Base-by-base conservation (phyloP, 2,797 vertebrate species). In the Zalophus californianus region DNA sequence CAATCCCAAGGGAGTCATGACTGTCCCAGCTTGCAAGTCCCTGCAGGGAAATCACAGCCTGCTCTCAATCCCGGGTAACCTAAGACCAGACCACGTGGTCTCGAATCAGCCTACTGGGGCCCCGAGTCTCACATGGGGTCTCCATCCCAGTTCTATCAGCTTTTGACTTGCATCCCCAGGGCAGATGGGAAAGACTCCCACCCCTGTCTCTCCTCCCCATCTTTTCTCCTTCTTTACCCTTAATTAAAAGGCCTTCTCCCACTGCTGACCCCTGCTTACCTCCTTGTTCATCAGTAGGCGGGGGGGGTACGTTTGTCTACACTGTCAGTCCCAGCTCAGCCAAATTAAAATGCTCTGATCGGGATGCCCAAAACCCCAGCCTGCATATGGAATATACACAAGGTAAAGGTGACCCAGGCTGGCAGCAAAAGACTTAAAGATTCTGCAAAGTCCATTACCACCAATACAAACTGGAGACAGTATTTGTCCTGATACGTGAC, bases 11-110 rank as follows among this genome's bases (percentile, higher is more conserved):
- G 50, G 44, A 41, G 25, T 54, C 58, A 48, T 35, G 58, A 50
- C 6, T 21, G 15, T 4, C 29, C 50, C 54, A 14, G 15, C 5
- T 88, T 86, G 29, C 35, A 23, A 25, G 29, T 38, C 6, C 5
- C 72, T 91, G 14, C 9, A n/a, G 58, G 8, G 3, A 35, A 14
- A 29, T 8, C 25, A 1, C 20, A 66, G 27, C 32, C 87, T 68
- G 15, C 27, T 72, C 15, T 68, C 21, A 23, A 25, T 0, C 52
- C 3, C 2, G 1, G 18, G 2, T 0, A 5, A 12, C 18, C 16
- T 64, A 38, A 54, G 18, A 13, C 6, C 11, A 54, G 18, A 13
- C 6, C 15, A 7, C 3, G 54, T 8, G 20, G 92, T 5, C 68
- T 70, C 21, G 32, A 18, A 54, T 18, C 32, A 48, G 44, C 7